Percentiles rank a stretch among this genome's conserved stretches.
These are phyloP conservation scores for Ormia ochracea DNA, from an alignment of 2,888 invertebrate genomes.

Conservation along the genomic window DNA sequence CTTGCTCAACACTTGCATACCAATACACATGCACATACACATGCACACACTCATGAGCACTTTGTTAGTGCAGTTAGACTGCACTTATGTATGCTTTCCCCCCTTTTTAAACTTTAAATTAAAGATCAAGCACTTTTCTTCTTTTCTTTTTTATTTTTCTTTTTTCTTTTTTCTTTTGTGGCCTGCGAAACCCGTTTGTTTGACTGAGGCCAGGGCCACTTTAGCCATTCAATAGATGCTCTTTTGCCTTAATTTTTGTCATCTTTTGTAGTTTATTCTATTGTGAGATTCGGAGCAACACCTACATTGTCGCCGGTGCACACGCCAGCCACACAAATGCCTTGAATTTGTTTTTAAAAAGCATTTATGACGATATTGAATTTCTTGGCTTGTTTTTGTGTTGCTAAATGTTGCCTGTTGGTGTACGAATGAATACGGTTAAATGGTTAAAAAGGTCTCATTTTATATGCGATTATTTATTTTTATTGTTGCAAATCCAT, in stretches of 20 bases:
- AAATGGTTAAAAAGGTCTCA: constrained; percentile 5
- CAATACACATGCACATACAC: too few species aligned
- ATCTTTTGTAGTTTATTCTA: constrained; percentile 41
- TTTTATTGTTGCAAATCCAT: constrained; percentile 33
- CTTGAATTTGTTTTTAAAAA: constrained; percentile 19
- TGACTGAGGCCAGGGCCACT: constrained; percentile 15
- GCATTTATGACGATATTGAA: constrained; percentile 58
- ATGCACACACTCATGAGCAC: too few species aligned
- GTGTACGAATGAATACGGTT: too few species aligned
- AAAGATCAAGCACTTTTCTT: constrained; percentile 25
- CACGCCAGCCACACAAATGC: constrained; percentile 38
- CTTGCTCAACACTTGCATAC: background rate
- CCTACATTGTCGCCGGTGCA: constrained; percentile 58
- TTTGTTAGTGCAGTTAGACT: background rate
- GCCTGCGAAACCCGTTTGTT: constrained; percentile 11
- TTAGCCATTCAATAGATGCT: constrained; percentile 21
- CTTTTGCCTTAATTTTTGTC: constrained; percentile 24
- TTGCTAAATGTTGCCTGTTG: constrained; percentile 34
- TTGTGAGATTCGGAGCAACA: constrained; percentile 45
- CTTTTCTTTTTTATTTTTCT: too few species aligned
- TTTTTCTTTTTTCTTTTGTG: background rate
- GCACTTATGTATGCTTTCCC: background rate
- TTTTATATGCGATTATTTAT: background rate
- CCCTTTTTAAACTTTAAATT: constrained; percentile 12
- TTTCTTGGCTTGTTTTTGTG: constrained; percentile 43